Evolutionary conservation across 2,888 invertebrate genomes (phyloP), one percentile per base, ranked within the genome.

Genomic region (Deroplatys truncata): DNA sequence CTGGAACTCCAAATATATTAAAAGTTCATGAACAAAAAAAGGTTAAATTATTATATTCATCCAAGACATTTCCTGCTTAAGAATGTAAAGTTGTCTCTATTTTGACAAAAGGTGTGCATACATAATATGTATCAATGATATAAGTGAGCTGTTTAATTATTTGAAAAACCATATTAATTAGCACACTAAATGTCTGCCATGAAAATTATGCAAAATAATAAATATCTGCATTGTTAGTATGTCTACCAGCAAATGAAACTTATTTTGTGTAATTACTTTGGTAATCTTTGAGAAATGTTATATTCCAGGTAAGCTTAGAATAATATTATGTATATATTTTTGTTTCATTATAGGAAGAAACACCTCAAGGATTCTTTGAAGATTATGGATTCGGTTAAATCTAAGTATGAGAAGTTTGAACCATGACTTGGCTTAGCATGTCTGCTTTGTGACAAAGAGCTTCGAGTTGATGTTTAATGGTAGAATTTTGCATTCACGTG

Each of bases 341-440:
- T 84, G 89, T 86, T 94, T 95, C 96, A 95, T 97, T 97, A 93
- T 96, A 99, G 99, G 99, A 99, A 95, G 99, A 99, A 95, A 99
- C 99, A 90, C 99, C 99, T 89, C 99, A 99, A 95, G 99, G 99
- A 92, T 99, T 99, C 95, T 99, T 99, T 94, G 99, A 99, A 94
- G 99, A 99, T 95, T 99, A 99, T 94, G 99, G 99, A 91, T 96
- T 99, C 92, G 98, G 98, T 92, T 98, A 97, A 96, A 88, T 85
- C 84, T n/a, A 86, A 56, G 4, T 43, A 43, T 10, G 31, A n/a
- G 15, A 72, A 89, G 83, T 72, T 82, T 90, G 82, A 87, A 86
- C 85, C 82, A 88, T 83, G 49, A 85, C 25, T 43, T 28, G 43
- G 56, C 87, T 82, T 84, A 49, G 83, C 56, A n/a, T 85, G 82